phyloP scores from a whole-genome alignment of 2,113 vertebrate genomes.

The Crotophaga sulcirostris region DNA sequence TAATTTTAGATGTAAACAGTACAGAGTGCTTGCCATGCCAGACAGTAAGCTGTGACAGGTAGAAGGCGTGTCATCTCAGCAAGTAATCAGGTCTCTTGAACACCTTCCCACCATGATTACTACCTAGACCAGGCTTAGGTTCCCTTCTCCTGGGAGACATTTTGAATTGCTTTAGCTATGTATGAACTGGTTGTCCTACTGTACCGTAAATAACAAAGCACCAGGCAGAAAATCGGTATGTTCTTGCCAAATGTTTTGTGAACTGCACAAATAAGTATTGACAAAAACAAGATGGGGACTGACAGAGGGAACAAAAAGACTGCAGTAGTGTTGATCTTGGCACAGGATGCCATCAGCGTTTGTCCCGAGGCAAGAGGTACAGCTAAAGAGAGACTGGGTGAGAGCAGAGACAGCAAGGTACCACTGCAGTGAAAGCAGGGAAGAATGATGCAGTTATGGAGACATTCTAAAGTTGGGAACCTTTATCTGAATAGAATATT shows the following conservation, averaged over 20 bases:
- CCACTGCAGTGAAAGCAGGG: neutral
- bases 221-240: neutral
- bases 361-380: neutral
- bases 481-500: neutral
- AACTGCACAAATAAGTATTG: neutral
- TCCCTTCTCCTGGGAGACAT: neutral
- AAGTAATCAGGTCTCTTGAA: neutral
- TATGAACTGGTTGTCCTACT: neutral
- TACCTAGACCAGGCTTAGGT: neutral
- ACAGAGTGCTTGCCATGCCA: neutral
- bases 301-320: neutral
- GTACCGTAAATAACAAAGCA: neutral
- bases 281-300: neutral
- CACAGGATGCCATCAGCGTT: neutral
- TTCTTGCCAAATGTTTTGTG: neutral
- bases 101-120: neutral
- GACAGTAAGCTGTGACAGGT: neutral
- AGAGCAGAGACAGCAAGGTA: neutral
- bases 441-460: neutral
- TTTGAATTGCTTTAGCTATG: neutral
- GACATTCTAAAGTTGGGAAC: neutral
- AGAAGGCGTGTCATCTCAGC: neutral
- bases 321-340: neutral
- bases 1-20: neutral
- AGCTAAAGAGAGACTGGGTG: neutral